A percentile compares a stretch with the other conserved stretches of the same genome.
These are phyloP conservation scores for Propithecus perrieri DNA, from an alignment of 2,797 vertebrate species.

Conservation along the genomic window DNA sequence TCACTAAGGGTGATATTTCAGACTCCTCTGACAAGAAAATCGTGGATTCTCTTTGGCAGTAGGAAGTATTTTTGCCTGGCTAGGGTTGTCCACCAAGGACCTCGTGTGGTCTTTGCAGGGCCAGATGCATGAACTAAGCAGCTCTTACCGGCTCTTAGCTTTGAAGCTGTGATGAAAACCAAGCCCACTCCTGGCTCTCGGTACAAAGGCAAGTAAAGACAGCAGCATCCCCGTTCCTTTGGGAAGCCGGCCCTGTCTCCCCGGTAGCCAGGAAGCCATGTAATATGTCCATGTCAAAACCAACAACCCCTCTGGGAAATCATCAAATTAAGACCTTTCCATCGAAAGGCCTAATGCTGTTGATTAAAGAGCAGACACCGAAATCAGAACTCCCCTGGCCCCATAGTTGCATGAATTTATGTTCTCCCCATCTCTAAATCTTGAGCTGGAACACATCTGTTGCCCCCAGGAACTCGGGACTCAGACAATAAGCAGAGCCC, in stretches of 20 bases:
- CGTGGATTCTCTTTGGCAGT: background rate
- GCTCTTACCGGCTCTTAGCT: background rate
- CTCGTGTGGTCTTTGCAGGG: background rate
- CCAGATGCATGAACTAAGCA: background rate
- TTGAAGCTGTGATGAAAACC: constrained; percentile 67
- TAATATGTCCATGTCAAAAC: constrained; percentile 36
- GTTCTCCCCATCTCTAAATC: constrained; percentile 37
- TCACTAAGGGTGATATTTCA: background rate
- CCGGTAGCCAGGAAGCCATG: constrained; percentile 47
- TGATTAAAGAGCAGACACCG: constrained; percentile 71
- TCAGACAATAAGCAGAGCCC: constrained; percentile 39
- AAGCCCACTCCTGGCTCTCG: constrained; percentile 37
- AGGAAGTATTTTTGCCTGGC: background rate
- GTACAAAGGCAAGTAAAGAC: background rate
- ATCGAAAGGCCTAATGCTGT: constrained; percentile 64
- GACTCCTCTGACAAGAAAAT: background rate
- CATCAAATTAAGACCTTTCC: constrained; percentile 63
- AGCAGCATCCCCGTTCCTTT: background rate
- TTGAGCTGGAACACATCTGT: constrained; percentile 13
- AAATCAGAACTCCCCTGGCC: constrained; percentile 14
- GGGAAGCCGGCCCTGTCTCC: constrained; percentile 47
- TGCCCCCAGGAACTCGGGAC: background rate
- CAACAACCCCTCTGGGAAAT: constrained; percentile 56
- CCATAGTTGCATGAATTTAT: background rate
- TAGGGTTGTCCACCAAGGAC: background rate